Evolutionary conservation across 2,888 invertebrate genomes (phyloP).

Genomic region (Plebejus melissa): DNA sequence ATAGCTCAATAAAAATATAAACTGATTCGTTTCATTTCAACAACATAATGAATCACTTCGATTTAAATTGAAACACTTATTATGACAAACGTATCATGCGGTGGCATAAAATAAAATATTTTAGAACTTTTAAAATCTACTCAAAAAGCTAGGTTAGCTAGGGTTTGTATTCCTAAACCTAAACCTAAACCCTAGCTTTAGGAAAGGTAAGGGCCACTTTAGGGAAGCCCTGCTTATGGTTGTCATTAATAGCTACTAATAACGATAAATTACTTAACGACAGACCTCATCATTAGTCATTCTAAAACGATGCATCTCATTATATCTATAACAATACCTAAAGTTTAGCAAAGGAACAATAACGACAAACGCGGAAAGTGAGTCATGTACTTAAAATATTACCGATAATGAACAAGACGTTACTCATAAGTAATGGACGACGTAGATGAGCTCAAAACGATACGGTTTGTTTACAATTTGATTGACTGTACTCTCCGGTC

Average conservation of each 20-base stretch:
- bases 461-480: constrained; percentile 8
- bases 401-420: constrained; percentile 1
- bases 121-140: not conserved
- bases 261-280: not conserved
- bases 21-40: not conserved
- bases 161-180: not conserved
- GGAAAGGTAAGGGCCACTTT: not conserved
- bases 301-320: not conserved
- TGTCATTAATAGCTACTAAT: not conserved
- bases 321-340: not conserved
- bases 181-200: not conserved
- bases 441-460: not conserved
- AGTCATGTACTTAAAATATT: constrained; percentile 13
- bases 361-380: not conserved
- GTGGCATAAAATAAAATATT: too few species aligned
- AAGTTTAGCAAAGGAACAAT: not conserved
- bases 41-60: not conserved
- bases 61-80: not conserved
- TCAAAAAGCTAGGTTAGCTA: not conserved
- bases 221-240: not conserved
- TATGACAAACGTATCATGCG: not conserved
- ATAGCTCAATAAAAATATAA: not conserved
- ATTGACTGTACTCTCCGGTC: not conserved
- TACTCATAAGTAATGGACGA: constrained; percentile 7
- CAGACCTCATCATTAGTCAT: not conserved